These are phyloP conservation scores for Iguana delicatissima DNA, from an alignment of 2,797 vertebrate species.

Conservation along the genomic window DNA sequence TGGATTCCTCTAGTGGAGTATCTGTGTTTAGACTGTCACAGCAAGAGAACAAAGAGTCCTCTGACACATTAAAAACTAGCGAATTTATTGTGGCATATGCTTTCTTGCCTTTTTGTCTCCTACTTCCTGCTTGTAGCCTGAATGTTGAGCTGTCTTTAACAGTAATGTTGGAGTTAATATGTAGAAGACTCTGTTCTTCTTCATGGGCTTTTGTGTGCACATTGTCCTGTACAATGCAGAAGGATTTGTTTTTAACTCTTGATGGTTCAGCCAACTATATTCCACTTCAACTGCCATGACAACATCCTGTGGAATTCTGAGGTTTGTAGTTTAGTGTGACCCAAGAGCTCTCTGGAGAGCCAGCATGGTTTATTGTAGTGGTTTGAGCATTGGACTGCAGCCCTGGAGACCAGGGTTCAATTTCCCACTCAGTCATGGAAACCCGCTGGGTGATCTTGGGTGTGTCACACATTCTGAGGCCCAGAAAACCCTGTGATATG, in stretches of 20 bases:
- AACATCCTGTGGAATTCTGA: no score
- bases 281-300: no score
- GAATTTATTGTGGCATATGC: neutral
- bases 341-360: no score
- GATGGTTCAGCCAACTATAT: neutral
- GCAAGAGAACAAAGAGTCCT: neutral
- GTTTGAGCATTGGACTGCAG: no score
- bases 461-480: no score
- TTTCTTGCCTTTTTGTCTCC: neutral
- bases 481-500: no score
- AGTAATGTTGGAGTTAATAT: neutral
- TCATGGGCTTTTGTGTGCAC: neutral
- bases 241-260: neutral
- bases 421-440: no score
- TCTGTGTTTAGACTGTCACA: neutral
- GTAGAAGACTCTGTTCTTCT: neutral
- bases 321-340: no score
- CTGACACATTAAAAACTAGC: neutral
- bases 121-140: neutral
- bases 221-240: neutral
- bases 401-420: no score
- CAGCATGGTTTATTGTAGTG: no score
- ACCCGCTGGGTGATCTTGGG: no score
- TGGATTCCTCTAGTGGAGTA: neutral
- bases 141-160: conserved; percentile 3